These are phyloP conservation scores for Drosophila neotestacea DNA, from an alignment of 2,888 invertebrate species.

Conservation along the genomic window DNA sequence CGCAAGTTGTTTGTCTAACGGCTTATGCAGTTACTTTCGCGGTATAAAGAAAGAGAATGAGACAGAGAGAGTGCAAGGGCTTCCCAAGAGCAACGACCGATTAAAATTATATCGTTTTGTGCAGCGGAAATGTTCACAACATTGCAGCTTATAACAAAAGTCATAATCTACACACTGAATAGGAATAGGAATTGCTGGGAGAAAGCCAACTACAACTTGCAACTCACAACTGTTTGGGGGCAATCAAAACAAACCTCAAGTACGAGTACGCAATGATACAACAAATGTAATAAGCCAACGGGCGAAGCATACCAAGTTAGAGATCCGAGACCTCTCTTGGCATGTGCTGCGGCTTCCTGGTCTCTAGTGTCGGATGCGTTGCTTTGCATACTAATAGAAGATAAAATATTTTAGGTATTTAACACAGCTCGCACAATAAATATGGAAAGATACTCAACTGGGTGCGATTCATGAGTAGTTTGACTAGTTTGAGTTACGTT, in stretches of 20 bases:
- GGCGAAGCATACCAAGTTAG: constrained; percentile 48
- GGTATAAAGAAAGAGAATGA: not conserved
- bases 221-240: constrained; percentile 3
- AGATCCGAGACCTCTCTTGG: constrained; percentile 31
- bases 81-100: constrained; percentile 58
- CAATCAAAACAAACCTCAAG: constrained; percentile 17
- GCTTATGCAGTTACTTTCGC: constrained; percentile 37
- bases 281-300: constrained; percentile 52
- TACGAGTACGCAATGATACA: constrained; percentile 45
- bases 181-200: constrained; percentile 8
- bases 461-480: constrained; percentile 53
- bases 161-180: constrained; percentile 25
- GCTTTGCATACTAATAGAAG: constrained; percentile 71
- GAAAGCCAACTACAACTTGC: constrained; percentile 31
- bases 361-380: constrained; percentile 34
- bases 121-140: constrained; percentile 48
- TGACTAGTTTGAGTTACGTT: constrained; percentile 60
- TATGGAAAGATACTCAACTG: constrained; percentile 31
- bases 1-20: constrained; percentile 28
- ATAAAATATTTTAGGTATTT: constrained; percentile 59
- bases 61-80: constrained; percentile 5
- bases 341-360: constrained; percentile 68
- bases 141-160: constrained; percentile 27
- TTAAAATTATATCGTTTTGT: constrained; percentile 52
- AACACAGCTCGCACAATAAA: constrained; percentile 46